A percentile compares a stretch with the other conserved stretches of the same genome.
These are phyloP conservation scores for Drosophila pseudotakahashii DNA, from an alignment of 2,888 invertebrate genomes.

Conservation along the genomic window DNA sequence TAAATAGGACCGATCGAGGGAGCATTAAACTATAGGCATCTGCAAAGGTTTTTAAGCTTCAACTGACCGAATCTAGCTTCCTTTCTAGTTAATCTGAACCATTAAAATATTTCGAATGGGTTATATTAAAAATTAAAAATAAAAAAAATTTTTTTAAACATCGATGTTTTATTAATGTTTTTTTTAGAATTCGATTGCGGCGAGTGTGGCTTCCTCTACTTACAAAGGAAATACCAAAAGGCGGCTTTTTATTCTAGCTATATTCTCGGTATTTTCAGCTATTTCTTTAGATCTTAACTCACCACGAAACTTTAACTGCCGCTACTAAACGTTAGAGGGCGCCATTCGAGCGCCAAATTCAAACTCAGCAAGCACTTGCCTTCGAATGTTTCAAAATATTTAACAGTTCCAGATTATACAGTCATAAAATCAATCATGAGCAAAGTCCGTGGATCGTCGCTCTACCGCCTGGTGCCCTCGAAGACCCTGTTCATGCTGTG, in stretches of 20 bases:
- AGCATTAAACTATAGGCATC: no score
- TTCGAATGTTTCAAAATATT: background rate
- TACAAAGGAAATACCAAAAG: background rate
- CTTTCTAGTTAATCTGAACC: no score
- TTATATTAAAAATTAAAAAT: no score
- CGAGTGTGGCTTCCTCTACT: background rate
- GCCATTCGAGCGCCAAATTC: constrained; percentile 9
- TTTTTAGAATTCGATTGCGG: background rate
- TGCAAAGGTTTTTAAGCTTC: no score
- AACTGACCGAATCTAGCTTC: no score
- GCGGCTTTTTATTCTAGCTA: background rate
- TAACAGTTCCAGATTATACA: background rate
- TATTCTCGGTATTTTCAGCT: background rate
- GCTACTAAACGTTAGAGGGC: constrained; percentile 12
- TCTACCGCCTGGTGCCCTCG: constrained; percentile 80
- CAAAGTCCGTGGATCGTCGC: background rate
- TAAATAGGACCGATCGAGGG: no score
- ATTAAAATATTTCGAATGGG: no score
- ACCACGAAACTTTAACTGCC: background rate
- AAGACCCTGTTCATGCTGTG: constrained; percentile 91
- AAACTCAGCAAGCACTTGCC: constrained; percentile 3
- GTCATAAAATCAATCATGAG: constrained; percentile 32
- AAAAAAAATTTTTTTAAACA: no score
- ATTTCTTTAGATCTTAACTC: background rate
- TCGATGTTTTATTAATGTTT: no score